phyloP scores from a whole-genome alignment of 2,113 vertebrate genomes.

The Collichthys lucidus region DNA sequence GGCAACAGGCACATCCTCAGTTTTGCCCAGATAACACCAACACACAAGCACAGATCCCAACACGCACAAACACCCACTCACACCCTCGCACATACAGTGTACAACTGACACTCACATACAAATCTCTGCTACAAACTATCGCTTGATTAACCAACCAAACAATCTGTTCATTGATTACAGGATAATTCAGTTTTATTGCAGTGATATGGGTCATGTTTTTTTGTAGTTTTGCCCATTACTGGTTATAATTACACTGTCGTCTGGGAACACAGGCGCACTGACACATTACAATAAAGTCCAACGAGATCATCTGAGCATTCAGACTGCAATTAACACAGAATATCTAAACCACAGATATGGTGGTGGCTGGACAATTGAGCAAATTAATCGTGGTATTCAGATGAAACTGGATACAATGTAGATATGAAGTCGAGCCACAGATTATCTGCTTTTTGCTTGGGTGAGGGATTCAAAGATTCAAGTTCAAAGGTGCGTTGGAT shows the following conservation, averaged over 20 bases:
- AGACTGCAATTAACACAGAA: neutral
- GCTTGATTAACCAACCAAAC: constrained; percentile 1
- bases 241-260: neutral
- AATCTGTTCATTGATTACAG: neutral
- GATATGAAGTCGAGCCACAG: neutral
- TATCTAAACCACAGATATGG: neutral
- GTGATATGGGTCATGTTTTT: neutral
- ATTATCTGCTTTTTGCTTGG: neutral
- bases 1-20: constrained; percentile 46
- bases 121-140: constrained; percentile 1
- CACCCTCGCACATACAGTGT: constrained; percentile 15
- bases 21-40: constrained; percentile 52
- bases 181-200: neutral
- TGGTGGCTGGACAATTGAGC: neutral
- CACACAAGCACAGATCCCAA: constrained; percentile 29
- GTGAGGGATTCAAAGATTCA: neutral
- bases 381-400: too few species aligned
- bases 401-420: neutral
- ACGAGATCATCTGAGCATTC: neutral
- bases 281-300: neutral
- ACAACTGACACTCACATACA: constrained; percentile 3
- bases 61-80: constrained; percentile 26
- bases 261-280: too few species aligned
- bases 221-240: neutral
- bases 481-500: neutral